Percentiles rank a stretch among this genome's conserved stretches.
Evolutionary conservation across 2,888 invertebrate species (phyloP).

Genomic region (Zhuqinia jingwanae): DNA sequence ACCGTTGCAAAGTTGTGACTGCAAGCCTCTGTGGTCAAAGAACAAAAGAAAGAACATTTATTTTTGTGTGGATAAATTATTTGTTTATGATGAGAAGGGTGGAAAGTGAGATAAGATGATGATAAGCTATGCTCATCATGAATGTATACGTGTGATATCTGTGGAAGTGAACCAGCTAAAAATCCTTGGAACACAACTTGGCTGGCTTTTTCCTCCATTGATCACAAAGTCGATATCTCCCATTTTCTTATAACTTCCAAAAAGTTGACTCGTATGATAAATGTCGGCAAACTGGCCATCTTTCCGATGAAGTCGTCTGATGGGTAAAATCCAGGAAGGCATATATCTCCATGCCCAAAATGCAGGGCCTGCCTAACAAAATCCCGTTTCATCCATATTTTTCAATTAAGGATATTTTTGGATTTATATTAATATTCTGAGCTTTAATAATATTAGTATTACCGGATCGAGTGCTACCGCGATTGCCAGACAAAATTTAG

Average conservation of each 20-base stretch:
- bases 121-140: not conserved
- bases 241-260: slow-evolving; percentile 21
- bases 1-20: slow-evolving; percentile 28
- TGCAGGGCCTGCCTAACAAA: slow-evolving; percentile 30
- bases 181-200: slow-evolving; percentile 10
- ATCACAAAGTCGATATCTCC: slow-evolving; percentile 37
- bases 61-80: too few species aligned
- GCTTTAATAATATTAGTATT: too few species aligned
- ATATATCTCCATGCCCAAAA: slow-evolving; percentile 41
- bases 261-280: slow-evolving; percentile 16
- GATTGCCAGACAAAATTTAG: too few species aligned
- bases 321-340: not conserved
- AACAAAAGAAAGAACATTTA: not conserved
- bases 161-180: not conserved
- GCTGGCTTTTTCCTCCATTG: slow-evolving; percentile 38
- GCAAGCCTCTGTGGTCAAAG: slow-evolving; percentile 14
- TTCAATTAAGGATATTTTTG: not conserved
- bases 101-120: not conserved
- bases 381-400: not conserved
- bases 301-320: not conserved
- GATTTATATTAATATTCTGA: too few species aligned
- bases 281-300: slow-evolving; percentile 17
- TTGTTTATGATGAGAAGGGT: too few species aligned
- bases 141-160: not conserved
- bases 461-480: too few species aligned